phyloP scores from a whole-genome alignment of 1,140 invertebrate genomes.

The Macrobrachium nipponense region DNA sequence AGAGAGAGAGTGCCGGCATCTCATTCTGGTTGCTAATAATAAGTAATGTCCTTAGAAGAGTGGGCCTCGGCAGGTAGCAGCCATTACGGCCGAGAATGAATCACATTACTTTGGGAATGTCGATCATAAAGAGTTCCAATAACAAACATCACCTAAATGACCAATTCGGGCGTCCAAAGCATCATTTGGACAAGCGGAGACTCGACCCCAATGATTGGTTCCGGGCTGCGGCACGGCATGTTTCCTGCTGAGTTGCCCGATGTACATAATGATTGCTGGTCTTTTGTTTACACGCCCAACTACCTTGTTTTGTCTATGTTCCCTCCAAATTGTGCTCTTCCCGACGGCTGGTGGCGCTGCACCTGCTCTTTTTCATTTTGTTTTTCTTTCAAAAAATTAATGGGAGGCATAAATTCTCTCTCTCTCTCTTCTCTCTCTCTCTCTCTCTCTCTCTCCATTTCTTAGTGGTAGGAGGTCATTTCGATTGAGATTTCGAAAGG shows the following conservation, averaged over 20 bases:
- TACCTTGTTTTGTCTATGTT: conserved; percentile 14
- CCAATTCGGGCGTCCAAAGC: conserved; percentile 52
- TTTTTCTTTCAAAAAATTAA: neutral
- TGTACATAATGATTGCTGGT: conserved; percentile 56
- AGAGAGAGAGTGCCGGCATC: neutral
- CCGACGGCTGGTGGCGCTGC: too few species aligned
- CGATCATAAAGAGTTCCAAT: conserved; percentile 61
- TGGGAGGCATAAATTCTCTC: neutral
- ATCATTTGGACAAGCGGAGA: conserved; percentile 50
- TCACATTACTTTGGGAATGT: conserved; percentile 58
- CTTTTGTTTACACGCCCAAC: conserved; percentile 42
- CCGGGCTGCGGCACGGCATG: conserved; percentile 21
- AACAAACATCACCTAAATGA: conserved; percentile 60
- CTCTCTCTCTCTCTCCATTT: too few species aligned
- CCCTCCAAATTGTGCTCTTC: conserved; percentile 1
- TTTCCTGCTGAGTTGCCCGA: conserved; percentile 53
- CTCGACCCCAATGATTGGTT: conserved; percentile 56
- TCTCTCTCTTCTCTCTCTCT: conserved; percentile 10
- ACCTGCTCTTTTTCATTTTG: neutral
- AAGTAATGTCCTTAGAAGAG: conserved; percentile 5
- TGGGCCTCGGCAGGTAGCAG: conserved; percentile 6
- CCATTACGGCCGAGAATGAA: conserved; percentile 50
- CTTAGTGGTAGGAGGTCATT: too few species aligned
- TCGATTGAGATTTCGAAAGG: too few species aligned
- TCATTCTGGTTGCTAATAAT: neutral